Base-by-base conservation (phyloP, 2,888 invertebrate genomes). In the Conistra vaccinii region DNA sequence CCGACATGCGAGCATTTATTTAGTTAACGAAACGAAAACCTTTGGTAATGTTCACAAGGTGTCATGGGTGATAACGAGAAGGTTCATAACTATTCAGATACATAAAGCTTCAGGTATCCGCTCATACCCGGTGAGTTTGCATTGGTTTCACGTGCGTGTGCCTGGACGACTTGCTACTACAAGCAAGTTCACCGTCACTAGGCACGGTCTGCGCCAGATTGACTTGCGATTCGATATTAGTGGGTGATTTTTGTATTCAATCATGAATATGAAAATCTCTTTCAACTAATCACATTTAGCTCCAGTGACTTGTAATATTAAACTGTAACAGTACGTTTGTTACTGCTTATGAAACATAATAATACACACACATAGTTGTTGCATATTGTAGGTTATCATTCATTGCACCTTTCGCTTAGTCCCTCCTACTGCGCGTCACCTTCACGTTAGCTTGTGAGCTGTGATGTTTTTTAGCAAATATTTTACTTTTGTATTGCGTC, bases 1-100 rank as follows among this genome's bases (percentile, higher is more conserved):
- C 95, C 95, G 94, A 93, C 93, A 93, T 94, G 93, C 92, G 95
- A 95, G 96, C 96, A 96, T 96, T 96, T 96, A 96, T 94, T 95
- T 94, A 94, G 94, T 92, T 95, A 94, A 93, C 93, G 91, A 92
- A 92, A 91, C 90, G 92, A 91, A 90, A 91, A 88, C 89, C 89
- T 91, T 89, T 85, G 88, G 88, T 89, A 88, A 90, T 87, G 89
- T 90, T 88, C 86, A 90, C 90, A 87, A 91, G 93, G 94, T 93
- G 94, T 91, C 85, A 91, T 93, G 94, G 91, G 91, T 94, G 94
- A 94, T 95, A 93, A 93, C 92, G 87, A 84, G 85, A 87, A 85
- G 78, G 87, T 85, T 88, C 84, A 72, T 70, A 78, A 71, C 73
- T 69, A 85, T 86, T 83, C 81, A 82, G 77, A 78, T 68, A 78